These are phyloP conservation scores for Platygyra sinensis DNA, from an alignment of 64 coral and sea anemone species.

Conservation along the genomic window DNA sequence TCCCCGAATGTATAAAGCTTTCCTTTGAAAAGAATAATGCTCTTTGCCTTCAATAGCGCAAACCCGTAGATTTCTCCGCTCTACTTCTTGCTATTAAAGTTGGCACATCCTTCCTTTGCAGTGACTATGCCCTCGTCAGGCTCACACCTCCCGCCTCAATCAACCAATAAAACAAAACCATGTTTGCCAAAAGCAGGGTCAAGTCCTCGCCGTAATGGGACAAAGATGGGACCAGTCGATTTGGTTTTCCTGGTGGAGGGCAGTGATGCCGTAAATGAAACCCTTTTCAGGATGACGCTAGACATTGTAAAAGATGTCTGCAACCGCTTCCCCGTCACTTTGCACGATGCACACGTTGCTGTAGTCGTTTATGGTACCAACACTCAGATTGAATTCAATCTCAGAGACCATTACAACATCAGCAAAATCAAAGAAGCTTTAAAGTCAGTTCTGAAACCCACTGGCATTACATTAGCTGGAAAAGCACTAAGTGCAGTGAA, in stretches of 20 bases:
- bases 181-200: not conserved
- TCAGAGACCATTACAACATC: constrained; percentile 23
- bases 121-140: not conserved
- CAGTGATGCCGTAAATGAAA: constrained; percentile 22
- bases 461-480: not conserved
- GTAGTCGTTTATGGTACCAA: constrained; percentile 32
- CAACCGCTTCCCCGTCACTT: constrained; percentile 39
- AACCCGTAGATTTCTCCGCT: too few relatives aligned
- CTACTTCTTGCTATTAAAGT: too few relatives aligned
- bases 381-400: constrained; percentile 46
- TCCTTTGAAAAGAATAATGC: too few relatives aligned
- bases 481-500: constrained; percentile 10
- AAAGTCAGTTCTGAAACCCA: not conserved
- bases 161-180: not conserved
- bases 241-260: constrained; percentile 54
- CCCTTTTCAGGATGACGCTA: constrained; percentile 9
- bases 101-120: not conserved
- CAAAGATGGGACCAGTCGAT: constrained; percentile 14
- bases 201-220: not conserved
- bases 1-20: too few relatives aligned
- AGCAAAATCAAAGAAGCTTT: constrained; percentile 13
- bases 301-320: constrained; percentile 40
- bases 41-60: too few relatives aligned
- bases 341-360: constrained; percentile 22
- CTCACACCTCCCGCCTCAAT: not conserved